Base-by-base conservation (phyloP, 2,888 invertebrate genomes). In the Lasius platythorax region DNA sequence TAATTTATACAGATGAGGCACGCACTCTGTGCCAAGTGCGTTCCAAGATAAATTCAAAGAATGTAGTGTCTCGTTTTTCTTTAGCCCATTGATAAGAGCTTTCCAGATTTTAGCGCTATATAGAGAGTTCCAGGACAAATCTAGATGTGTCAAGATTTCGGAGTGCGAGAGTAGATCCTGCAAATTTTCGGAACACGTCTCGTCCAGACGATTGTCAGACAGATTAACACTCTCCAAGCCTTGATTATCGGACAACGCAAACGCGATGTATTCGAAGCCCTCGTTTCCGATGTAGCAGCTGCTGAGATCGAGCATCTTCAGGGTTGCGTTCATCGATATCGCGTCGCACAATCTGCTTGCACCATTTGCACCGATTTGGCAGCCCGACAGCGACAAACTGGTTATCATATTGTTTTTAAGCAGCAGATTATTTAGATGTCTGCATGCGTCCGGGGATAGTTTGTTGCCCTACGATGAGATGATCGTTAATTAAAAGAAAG, bases 101-200 rank as follows among this genome's bases (percentile, higher is more conserved):
- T 93, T 95, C 87, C 95, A 94, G 30, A 94, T 95, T 93, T 88
- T 85, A n/a, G 72, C 91, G 82, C 95, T 92, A 73, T 94, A 95
- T 40, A 96, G 94, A 63, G 95, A 95, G 92, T 96, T 96, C 96
- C 96, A 96, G 0, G 96, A 95, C 67, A 96, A 93, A 92, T 96
- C 95, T 18, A 96, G 89, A 50, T 94, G 91, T 86, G 95, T 94
- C n/a, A 96, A 89, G 1, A 92, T 92, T 40, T 93, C 93, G 84
- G 96, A 96, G 82, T 95, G 94, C 15, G 87, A 85, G 46, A 96
- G 87, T 91, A 96, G 93, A 56, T 91, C 81, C 64, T 95, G 94
- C 37, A 96, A 88, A 68, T 92, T 87, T 82, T 91, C 88, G 0
- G 94, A 94, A 11, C 95, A 94, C 37, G 90, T 92, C 87, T 96